A percentile compares a stretch with the other conserved stretches of the same genome.
Evolutionary conservation across 2,888 invertebrate genomes (phyloP).

Genomic region (Machimus atricapillus): DNA sequence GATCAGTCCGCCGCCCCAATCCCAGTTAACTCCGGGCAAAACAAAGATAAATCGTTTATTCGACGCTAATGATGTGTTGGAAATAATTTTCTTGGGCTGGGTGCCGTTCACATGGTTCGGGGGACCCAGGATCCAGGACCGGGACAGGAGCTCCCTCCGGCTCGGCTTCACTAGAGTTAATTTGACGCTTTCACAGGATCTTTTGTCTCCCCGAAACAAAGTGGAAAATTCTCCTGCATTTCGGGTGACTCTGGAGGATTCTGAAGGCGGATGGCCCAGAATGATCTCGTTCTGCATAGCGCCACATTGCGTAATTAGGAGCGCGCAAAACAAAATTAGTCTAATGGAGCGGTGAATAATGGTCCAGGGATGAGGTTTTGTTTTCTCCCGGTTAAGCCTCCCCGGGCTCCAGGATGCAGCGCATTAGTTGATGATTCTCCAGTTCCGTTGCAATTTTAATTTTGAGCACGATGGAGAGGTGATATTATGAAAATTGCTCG

Average conservation of each 20-base stretch:
- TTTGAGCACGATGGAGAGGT: neutral
- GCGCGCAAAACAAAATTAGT: conserved; percentile 42
- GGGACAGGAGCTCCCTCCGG: conserved; percentile 1
- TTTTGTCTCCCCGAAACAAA: conserved; percentile 1
- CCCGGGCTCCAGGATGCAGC: neutral
- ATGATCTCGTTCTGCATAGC: neutral
- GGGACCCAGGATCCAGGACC: neutral
- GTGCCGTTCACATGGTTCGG: neutral
- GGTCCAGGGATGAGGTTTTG: conserved; percentile 37
- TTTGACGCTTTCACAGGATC: neutral
- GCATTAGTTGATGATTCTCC: neutral
- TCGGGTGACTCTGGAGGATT: conserved; percentile 1
- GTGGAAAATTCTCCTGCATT: conserved; percentile 30
- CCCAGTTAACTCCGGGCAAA: neutral
- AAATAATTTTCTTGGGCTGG: conserved; percentile 39
- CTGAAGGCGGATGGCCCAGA: neutral
- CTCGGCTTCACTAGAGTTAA: conserved; percentile 3
- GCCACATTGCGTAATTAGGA: conserved; percentile 38
- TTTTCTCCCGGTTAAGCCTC: conserved; percentile 8
- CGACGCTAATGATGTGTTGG: conserved; percentile 44
- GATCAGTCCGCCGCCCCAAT: neutral
- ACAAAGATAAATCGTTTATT: conserved; percentile 36
- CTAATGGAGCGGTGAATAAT: conserved; percentile 41
- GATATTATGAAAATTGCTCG: neutral
- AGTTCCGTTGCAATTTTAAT: neutral